Evolutionary conservation across 2,888 invertebrate species (phyloP).

Genomic region (Patella depressa): DNA sequence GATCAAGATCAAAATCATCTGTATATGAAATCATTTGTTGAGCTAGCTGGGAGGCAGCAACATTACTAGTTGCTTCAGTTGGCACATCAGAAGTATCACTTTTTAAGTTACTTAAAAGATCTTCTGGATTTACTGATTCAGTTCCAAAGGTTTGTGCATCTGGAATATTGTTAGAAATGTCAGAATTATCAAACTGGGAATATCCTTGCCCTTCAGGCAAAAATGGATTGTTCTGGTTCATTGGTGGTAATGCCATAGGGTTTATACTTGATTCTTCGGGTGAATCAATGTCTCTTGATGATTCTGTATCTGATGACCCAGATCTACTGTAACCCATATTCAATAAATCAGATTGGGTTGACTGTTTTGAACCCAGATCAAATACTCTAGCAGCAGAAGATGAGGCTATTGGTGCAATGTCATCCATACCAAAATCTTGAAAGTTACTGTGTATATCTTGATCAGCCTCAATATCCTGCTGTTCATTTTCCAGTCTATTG

Average conservation of each 20-base stretch:
- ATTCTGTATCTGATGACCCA: slow-evolving; percentile 3
- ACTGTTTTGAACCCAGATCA: background rate
- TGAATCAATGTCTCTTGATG: background rate
- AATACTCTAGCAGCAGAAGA: no score
- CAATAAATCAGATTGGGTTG: background rate
- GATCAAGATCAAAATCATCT: background rate
- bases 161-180: no score
- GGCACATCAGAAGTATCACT: no score
- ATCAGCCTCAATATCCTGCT: background rate
- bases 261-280: background rate
- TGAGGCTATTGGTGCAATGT: background rate
- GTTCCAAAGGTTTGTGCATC: no score
- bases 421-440: background rate
- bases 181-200: no score
- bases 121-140: background rate
- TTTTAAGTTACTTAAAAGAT: background rate
- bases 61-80: slow-evolving; percentile 13
- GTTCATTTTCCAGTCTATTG: background rate
- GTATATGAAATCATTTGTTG: slow-evolving; percentile 1
- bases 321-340: background rate
- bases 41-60: slow-evolving; percentile 19
- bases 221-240: no score
- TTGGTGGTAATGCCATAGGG: no score
- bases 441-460: background rate
- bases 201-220: no score